A percentile compares a stretch with the other conserved stretches of the same genome.
These are phyloP conservation scores for Dryoscopus gambensis DNA, from an alignment of 2,113 vertebrate genomes.

Conservation along the genomic window DNA sequence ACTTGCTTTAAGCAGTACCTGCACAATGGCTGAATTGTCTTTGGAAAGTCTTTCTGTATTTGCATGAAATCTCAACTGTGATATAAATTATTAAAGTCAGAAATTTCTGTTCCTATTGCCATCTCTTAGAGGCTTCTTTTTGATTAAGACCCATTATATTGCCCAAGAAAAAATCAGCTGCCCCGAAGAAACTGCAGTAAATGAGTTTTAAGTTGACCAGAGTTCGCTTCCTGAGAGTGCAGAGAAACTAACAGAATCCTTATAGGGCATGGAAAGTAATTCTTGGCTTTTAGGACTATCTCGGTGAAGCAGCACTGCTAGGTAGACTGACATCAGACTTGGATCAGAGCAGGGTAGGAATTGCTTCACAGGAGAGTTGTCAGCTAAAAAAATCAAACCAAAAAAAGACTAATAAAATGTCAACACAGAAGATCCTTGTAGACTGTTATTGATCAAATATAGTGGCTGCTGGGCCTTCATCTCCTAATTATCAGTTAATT, in stretches of 20 bases:
- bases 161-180: not conserved
- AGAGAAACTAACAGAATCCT: not conserved
- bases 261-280: not conserved
- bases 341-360: not conserved
- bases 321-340: constrained; percentile 23
- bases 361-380: not conserved
- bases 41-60: not conserved
- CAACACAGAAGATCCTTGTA: not conserved
- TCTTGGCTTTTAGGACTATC: not conserved
- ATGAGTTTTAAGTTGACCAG: not conserved
- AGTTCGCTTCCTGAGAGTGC: not conserved
- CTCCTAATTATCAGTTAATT: not conserved
- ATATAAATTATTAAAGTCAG: not conserved
- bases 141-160: not conserved
- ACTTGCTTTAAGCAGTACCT: not conserved
- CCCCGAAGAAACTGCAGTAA: not conserved
- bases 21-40: not conserved
- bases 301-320: not conserved
- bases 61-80: not conserved
- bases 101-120: not conserved
- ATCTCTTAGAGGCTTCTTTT: not conserved
- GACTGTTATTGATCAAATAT: not conserved
- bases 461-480: not conserved
- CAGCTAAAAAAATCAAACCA: not conserved
- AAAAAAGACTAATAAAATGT: not conserved